A percentile compares a stretch with the other conserved stretches of the same genome.
Conservation (phyloP, 2,888 invertebrate species). For the Agriopis leucophaearia region DNA sequence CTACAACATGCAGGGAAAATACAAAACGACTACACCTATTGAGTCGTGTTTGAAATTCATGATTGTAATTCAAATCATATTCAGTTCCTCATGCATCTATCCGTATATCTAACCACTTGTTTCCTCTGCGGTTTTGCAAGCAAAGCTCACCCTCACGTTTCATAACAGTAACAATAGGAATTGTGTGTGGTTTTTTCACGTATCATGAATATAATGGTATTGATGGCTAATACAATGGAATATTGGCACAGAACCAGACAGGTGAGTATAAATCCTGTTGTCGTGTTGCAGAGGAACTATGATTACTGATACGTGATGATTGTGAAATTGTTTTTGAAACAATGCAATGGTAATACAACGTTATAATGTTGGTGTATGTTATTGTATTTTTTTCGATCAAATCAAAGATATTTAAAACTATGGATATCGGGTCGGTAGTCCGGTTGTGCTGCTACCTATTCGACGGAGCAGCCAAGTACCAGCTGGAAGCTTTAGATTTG, state of each 20-base stretch:
- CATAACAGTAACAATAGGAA: constrained; percentile 37
- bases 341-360: not conserved
- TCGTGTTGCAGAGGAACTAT: constrained; percentile 13
- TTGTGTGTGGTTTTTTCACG: constrained; percentile 34
- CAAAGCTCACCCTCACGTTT: constrained; percentile 32
- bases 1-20: no score
- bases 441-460: no score
- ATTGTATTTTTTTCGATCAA: no score
- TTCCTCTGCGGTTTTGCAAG: constrained; percentile 29
- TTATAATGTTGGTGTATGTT: not conserved
- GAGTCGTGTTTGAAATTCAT: constrained; percentile 1
- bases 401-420: no score
- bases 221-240: constrained; percentile 34
- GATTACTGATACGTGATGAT: constrained; percentile 6
- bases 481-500: no score
- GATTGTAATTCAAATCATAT: constrained; percentile 19
- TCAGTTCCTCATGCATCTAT: constrained; percentile 10
- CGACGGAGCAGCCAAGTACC: no score
- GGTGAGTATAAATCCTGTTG: constrained; percentile 19
- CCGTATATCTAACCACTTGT: constrained; percentile 19
- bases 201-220: constrained; percentile 32
- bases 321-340: constrained; percentile 11
- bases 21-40: not conserved
- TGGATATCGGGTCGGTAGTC: no score
- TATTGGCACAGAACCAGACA: constrained; percentile 32